Evolutionary conservation across 1,140 invertebrate species (phyloP), one percentile per base, ranked within the genome.

Genomic region (Bombus pascuorum): DNA sequence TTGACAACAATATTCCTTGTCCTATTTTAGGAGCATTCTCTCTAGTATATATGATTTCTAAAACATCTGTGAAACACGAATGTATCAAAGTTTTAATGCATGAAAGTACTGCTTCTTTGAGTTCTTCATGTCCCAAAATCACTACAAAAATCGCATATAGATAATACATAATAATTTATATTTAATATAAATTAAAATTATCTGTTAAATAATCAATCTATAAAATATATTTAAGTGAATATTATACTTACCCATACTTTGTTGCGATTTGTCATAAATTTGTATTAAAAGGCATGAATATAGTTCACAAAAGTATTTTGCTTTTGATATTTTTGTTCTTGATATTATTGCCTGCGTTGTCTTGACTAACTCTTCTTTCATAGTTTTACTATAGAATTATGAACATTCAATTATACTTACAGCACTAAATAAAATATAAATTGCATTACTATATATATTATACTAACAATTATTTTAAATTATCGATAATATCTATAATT

Each of bases 1-100:
- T 91, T 68, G 95, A 95, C 15, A 96, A 92, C 92, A 96, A 96
- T 79, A 97, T 95, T 75, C 96, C 95, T 88, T 96, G 95, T 42
- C 96, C 96, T 62, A 97, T 85, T 88, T 96, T 94, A 3, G 96
- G 93, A 22, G 95, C 93, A 91, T 96, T 95, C 65, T 95, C 90
- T 87, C 95, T 95, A 13, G 83, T 90, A 81, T 97, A 96, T 71
- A 97, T 89, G 70, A 92, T 92, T 72, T 95, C 91, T 57, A 96
- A 93, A 37, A 96, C 91, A 66, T 95, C 92, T 0, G 91, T 91
- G 34, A 95, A 95, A 44, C 96, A 87, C 85, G 92, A 93, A 44
- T 95, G 83, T 82, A 96, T 93, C 47, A 97, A 89, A 10, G 93
- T 87, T 28, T 93, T 96, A 5, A 96, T 93, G 87, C 96, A 96